Evolutionary conservation across 2,888 invertebrate genomes (phyloP).

Genomic region (Pterostichus niger): DNA sequence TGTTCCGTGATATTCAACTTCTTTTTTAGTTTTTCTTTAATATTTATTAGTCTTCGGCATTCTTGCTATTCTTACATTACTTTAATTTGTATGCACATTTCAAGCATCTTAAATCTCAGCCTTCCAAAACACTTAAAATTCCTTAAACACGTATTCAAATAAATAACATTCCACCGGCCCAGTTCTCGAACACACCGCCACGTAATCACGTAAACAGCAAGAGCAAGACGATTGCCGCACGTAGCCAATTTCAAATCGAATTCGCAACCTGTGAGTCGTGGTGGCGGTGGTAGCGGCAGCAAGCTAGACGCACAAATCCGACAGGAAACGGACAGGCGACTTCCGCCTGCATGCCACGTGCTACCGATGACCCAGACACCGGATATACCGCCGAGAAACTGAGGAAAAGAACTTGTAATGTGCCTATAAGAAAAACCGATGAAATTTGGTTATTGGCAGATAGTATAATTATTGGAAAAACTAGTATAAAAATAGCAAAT

Average conservation of each 20-base stretch:
- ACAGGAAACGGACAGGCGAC: slow-evolving; percentile 52
- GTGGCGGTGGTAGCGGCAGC: background rate
- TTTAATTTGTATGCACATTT: background rate
- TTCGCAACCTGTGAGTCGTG: slow-evolving; percentile 57
- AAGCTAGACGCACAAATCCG: slow-evolving; percentile 27
- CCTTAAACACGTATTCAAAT: slow-evolving; percentile 6
- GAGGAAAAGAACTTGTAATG: background rate
- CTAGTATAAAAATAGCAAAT: too few relatives aligned
- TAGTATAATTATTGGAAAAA: too few relatives aligned
- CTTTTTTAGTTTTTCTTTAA: too few relatives aligned
- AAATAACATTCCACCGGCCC: background rate
- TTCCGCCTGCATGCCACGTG: slow-evolving; percentile 32
- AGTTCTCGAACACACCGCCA: background rate
- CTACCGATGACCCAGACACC: slow-evolving; percentile 1
- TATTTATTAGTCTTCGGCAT: too few relatives aligned
- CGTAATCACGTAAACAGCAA: slow-evolving; percentile 14
- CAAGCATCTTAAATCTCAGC: background rate
- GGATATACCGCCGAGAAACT: slow-evolving; percentile 5
- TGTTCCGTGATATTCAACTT: too few relatives aligned
- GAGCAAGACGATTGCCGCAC: slow-evolving; percentile 16
- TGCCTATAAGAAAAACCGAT: background rate
- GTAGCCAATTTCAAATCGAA: slow-evolving; percentile 60
- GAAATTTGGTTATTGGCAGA: background rate
- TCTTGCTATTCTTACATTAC: too few relatives aligned
- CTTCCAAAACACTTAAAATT: background rate